A percentile compares a stretch with the other conserved stretches of the same genome.
Conservation (phyloP, 2,113 vertebrate species). For the Myrmecophaga tridactyla region DNA sequence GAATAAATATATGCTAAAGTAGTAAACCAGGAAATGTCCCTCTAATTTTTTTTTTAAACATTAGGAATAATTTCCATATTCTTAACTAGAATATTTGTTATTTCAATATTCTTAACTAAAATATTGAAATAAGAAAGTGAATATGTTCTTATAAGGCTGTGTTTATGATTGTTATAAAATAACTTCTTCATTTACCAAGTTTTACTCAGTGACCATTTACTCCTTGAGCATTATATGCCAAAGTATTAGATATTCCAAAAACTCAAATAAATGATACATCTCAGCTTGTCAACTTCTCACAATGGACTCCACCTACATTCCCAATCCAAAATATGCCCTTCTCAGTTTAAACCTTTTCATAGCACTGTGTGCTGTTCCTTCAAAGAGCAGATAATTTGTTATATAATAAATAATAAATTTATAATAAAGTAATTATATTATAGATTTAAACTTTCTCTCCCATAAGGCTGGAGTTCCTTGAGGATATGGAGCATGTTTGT, state of each 20-base stretch:
- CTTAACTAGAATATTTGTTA: conserved; percentile 8
- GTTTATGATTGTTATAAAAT: background rate
- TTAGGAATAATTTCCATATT: background rate
- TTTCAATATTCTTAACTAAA: conserved; percentile 5
- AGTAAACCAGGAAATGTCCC: background rate
- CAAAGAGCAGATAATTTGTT: background rate
- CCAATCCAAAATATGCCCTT: background rate
- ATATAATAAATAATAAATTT: background rate
- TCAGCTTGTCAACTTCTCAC: background rate
- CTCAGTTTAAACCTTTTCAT: background rate
- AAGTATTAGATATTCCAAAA: too few species aligned
- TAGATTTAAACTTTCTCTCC: background rate
- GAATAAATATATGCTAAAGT: background rate
- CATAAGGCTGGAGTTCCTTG: background rate
- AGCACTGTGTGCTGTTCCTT: background rate
- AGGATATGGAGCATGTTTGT: background rate
- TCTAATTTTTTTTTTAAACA: background rate
- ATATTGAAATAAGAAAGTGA: conserved; percentile 3
- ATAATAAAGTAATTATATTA: background rate
- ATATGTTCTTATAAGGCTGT: background rate
- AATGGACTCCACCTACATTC: background rate
- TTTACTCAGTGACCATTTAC: background rate
- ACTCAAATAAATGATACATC: background rate
- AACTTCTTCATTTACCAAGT: background rate
- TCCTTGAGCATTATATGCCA: background rate